A percentile compares a stretch with the other conserved stretches of the same genome.
Conservation (phyloP, 2,888 invertebrate genomes). For the Dryobotodes eremita region DNA sequence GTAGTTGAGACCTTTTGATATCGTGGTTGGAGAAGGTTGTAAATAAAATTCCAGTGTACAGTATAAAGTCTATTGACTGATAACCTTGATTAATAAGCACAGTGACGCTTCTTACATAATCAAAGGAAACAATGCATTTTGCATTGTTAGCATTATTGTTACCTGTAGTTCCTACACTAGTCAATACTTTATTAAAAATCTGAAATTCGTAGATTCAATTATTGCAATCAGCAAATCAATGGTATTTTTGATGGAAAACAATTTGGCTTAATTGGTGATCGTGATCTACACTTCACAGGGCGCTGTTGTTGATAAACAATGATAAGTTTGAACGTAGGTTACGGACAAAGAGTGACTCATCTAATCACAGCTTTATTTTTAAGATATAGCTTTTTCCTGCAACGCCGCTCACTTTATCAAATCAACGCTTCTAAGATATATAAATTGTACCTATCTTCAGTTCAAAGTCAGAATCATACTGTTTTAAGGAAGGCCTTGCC, state of each 20-base stretch:
- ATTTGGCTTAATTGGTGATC: constrained; percentile 71
- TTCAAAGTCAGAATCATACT: neutral
- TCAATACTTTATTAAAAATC: constrained; percentile 6
- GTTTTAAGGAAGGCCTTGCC: neutral
- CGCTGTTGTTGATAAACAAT: constrained; percentile 46
- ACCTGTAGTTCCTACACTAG: too few species aligned
- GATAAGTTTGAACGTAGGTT: constrained; percentile 27
- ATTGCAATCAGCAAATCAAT: constrained; percentile 52
- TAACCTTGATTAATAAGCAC: too few species aligned
- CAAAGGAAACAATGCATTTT: too few species aligned
- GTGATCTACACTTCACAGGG: constrained; percentile 60
- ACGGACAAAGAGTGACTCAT: constrained; percentile 49
- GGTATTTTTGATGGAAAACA: constrained; percentile 58
- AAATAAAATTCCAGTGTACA: too few species aligned
- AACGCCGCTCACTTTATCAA: neutral
- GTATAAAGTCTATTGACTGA: too few species aligned
- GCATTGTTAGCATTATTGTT: too few species aligned
- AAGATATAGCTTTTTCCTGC: neutral
- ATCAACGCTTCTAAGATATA: neutral
- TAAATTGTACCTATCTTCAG: neutral
- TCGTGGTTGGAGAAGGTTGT: too few species aligned
- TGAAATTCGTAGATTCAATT: constrained; percentile 19
- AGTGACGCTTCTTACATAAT: too few species aligned
- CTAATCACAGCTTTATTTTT: constrained; percentile 24
- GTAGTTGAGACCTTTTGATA: too few species aligned